A percentile compares a stretch with the other conserved stretches of the same genome.
These are phyloP conservation scores for Spodoptera exigua DNA, from an alignment of 2,888 invertebrate species.

Conservation along the genomic window DNA sequence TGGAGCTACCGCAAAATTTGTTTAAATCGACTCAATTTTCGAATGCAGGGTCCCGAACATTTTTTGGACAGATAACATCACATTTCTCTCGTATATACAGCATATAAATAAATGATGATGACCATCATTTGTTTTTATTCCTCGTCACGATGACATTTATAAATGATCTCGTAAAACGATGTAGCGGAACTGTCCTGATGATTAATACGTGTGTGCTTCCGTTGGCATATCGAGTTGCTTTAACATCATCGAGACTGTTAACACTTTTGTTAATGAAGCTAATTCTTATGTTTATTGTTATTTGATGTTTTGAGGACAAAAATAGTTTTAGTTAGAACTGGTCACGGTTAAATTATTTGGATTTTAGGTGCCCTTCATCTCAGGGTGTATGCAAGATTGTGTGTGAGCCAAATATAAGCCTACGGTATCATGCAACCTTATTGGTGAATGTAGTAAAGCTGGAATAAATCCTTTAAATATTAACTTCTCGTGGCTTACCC, in stretches of 20 bases:
- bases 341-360: no score
- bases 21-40: background rate
- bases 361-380: no score
- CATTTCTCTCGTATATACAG: background rate
- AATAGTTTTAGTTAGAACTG: no score
- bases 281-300: constrained; percentile 10
- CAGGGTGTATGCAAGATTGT: no score
- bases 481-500: no score
- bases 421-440: no score
- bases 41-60: background rate
- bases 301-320: no score
- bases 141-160: constrained; percentile 41
- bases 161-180: constrained; percentile 48
- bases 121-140: constrained; percentile 33
- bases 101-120: constrained; percentile 26
- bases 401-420: no score
- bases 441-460: no score
- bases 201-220: constrained; percentile 49
- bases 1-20: background rate
- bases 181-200: constrained; percentile 38
- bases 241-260: constrained; percentile 38
- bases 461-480: no score
- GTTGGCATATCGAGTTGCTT: constrained; percentile 26
- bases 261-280: constrained; percentile 33
- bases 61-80: constrained; percentile 1